Evolutionary conservation across 2,113 vertebrate species (phyloP).

Genomic region (Pseudonaja textilis): DNA sequence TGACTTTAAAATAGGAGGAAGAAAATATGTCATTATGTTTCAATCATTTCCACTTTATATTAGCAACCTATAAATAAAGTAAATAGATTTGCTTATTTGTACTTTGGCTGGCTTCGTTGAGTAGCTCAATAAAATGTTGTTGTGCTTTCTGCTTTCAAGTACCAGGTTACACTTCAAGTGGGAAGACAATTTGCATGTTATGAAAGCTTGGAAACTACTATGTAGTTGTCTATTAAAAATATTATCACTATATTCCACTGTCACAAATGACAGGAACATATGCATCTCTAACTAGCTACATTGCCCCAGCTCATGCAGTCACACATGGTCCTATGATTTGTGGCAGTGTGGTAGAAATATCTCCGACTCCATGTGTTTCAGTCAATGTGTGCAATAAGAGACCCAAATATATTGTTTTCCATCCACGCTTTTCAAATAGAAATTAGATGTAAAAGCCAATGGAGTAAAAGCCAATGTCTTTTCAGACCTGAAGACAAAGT

Average conservation of each 20-base stretch:
- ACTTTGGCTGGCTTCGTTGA: not conserved
- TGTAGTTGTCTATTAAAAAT: not conserved
- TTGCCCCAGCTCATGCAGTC: not conserved
- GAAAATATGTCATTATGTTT: not conserved
- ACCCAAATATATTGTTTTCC: not conserved
- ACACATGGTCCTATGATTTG: not conserved
- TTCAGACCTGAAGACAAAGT: not conserved
- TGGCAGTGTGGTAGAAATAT: not conserved
- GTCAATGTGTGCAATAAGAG: not conserved
- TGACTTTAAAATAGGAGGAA: not conserved
- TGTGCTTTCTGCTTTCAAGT: not conserved
- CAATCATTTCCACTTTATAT: not conserved
- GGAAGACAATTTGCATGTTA: not conserved
- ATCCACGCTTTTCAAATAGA: not conserved
- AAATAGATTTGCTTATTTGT: not conserved
- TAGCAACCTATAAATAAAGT: not conserved
- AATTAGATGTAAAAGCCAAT: not conserved
- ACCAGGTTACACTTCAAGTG: not conserved
- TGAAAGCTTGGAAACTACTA: not conserved
- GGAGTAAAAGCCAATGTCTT: not conserved
- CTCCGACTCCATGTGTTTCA: not conserved
- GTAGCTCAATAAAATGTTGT: not conserved
- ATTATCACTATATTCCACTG: not conserved
- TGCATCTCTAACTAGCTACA: not conserved
- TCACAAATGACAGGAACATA: not conserved